phyloP scores from a whole-genome alignment of 2,888 invertebrate genomes.

The Busseola fusca region DNA sequence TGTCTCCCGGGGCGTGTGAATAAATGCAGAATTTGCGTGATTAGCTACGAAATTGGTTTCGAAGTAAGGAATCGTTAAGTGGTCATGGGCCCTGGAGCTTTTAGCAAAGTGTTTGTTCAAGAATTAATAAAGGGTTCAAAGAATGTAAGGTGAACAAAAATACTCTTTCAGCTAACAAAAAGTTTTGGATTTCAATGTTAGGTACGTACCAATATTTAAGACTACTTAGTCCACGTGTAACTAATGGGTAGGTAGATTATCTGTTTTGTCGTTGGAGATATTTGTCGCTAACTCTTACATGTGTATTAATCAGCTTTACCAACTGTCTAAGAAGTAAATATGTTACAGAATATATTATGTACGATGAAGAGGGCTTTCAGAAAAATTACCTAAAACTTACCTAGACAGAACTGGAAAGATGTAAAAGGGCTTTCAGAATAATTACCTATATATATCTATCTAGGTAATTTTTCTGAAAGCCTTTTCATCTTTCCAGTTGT shows the following conservation, averaged over 20 bases:
- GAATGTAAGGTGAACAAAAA: background rate
- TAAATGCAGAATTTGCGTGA: too few species aligned
- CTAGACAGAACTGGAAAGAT: too few species aligned
- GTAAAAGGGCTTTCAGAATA: too few species aligned
- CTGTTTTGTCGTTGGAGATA: background rate
- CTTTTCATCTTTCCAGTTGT: background rate
- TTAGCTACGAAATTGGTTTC: too few species aligned
- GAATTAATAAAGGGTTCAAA: constrained; percentile 6
- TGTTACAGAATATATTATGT: background rate
- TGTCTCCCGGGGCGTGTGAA: background rate
- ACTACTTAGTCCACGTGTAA: background rate
- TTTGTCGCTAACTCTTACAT: background rate
- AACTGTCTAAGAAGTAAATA: background rate
- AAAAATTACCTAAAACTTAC: too few species aligned
- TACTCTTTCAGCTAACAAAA: background rate
- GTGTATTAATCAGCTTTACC: background rate
- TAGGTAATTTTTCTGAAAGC: background rate
- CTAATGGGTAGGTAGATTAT: background rate
- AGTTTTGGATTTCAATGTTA: background rate
- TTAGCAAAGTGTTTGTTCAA: background rate
- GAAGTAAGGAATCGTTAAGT: too few species aligned
- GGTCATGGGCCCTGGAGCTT: background rate
- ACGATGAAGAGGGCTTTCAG: too few species aligned
- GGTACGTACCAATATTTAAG: background rate
- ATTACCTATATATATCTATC: too few species aligned